Evolutionary conservation across 2,888 invertebrate genomes (phyloP), one percentile per base, ranked within the genome.

Genomic region (Nemotelus nigrinus): DNA sequence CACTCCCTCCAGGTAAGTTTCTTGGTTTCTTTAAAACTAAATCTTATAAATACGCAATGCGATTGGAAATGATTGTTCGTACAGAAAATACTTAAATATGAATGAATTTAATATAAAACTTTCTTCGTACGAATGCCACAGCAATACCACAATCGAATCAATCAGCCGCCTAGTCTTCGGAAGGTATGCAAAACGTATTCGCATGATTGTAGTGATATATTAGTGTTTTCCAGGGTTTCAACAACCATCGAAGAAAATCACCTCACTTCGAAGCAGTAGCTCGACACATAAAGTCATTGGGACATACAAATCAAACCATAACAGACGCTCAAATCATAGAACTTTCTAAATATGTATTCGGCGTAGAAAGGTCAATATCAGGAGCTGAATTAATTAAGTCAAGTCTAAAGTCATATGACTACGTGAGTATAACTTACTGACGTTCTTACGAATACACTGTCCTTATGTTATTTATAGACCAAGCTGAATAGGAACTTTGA

Each of bases 381-480:
- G 55, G 53, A n/a, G 45, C n/a, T n/a, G 55, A 65, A 39, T 55
- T 67, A 47, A 41, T 76, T 6, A 8, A 2, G 45, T 7, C 4
- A 3, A 76, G 76, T 44, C 39, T 76, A 10, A 64, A 65, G 2
- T 76, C 65, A 8, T 76, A 76, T 41, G 65, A 76, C 10, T 76
- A 76, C 44, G 76, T 74, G 47, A 74, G 63, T 67, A 47, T 47
- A 7, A 1, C 5, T 43, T 43, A 41, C 8, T 7, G 3, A 41
- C 10, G 39, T 6, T 39, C 6, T 63, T 8, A 63, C 7, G 7
- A 3, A n/a, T 43, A 39, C 43, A 41, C 3, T 41, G 6, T 63
- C 43, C 3, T 45, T 67, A 43, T 39, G 6, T 67, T 67, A 7
- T 45, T 70, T 55, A n/a, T 48, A 70, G 70, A 8, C 7, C 2